A percentile compares a stretch with the other conserved stretches of the same genome.
phyloP scores from a whole-genome alignment of 2,888 invertebrate species.

The Doris montereyensis region DNA sequence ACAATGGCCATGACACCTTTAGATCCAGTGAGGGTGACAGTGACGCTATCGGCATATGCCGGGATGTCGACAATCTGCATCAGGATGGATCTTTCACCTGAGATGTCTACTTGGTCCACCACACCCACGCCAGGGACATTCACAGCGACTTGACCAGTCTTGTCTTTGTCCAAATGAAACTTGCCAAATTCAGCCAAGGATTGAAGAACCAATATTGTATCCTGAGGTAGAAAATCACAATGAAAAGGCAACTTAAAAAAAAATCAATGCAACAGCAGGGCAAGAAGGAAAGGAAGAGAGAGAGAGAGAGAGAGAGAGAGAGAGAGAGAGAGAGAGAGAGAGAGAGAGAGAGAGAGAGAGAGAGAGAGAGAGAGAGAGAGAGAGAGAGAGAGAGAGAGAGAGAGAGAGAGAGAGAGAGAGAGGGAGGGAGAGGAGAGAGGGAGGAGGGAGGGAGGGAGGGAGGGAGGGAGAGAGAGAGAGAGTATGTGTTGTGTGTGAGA shows the following conservation, averaged over 20 bases:
- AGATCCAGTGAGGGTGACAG: background rate
- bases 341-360: slow-evolving; percentile 26
- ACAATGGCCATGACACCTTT: background rate
- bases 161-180: background rate
- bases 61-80: background rate
- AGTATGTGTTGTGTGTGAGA: background rate
- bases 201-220: background rate
- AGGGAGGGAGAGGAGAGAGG: background rate
- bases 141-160: background rate
- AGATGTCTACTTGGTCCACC: background rate
- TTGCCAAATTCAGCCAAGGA: background rate
- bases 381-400: slow-evolving; percentile 15
- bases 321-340: slow-evolving; percentile 12
- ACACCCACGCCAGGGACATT: background rate
- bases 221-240: too few relatives aligned
- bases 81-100: background rate
- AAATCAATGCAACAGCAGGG: slow-evolving; percentile 18
- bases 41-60: background rate
- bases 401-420: slow-evolving; percentile 29
- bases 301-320: slow-evolving; percentile 24
- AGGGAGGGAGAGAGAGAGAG: background rate
- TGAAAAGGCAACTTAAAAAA: too few relatives aligned
- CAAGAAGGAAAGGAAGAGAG: slow-evolving; percentile 21
- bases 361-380: slow-evolving; percentile 28
- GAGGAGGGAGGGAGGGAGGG: background rate